Conservation (phyloP, 1,140 invertebrate species). For the Camponotus pennsylvanicus region DNA sequence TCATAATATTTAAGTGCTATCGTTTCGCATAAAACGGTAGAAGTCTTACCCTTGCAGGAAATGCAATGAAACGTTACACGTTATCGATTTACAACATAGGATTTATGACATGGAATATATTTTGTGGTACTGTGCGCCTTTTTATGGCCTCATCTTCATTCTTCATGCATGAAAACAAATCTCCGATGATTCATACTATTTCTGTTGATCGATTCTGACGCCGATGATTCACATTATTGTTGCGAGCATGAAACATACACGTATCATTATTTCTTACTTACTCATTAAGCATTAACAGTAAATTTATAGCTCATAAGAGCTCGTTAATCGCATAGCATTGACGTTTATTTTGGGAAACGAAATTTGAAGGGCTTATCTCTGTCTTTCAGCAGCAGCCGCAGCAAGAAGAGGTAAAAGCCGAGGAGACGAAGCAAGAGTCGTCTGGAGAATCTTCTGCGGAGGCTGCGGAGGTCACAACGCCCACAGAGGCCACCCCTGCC, state of each 20-base stretch:
- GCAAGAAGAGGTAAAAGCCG: constrained; percentile 83
- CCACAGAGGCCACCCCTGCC: constrained; percentile 81
- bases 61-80: neutral
- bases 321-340: constrained; percentile 3
- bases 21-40: constrained; percentile 22
- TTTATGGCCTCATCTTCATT: neutral
- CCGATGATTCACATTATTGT: neutral
- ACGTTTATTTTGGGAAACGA: neutral
- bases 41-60: constrained; percentile 30
- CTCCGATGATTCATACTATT: neutral
- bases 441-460: constrained; percentile 85
- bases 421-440: constrained; percentile 82
- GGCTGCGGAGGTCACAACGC: constrained; percentile 84
- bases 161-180: neutral
- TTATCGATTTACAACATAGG: constrained; percentile 44
- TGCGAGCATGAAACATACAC: neutral
- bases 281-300: neutral
- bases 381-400: constrained; percentile 21
- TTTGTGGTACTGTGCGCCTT: neutral
- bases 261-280: neutral
- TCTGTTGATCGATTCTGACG: neutral
- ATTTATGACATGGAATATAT: constrained; percentile 37
- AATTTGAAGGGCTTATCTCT: constrained; percentile 5
- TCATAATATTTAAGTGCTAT: constrained; percentile 16
- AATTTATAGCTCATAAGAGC: neutral